Base-by-base conservation (phyloP, 2,113 vertebrate genomes). In the Python bivittatus region DNA sequence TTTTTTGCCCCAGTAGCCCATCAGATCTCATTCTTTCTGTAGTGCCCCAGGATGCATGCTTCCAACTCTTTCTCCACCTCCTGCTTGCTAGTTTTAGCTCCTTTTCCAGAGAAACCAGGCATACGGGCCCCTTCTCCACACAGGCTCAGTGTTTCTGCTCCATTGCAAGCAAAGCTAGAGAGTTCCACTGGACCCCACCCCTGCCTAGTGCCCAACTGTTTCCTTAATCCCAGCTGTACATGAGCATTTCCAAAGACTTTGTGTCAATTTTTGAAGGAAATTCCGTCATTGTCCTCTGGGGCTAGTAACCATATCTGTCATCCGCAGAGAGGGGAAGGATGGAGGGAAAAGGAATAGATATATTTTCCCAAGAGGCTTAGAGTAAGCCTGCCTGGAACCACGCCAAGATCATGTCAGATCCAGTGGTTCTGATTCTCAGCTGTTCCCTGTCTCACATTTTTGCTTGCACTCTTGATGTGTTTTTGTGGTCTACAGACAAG, bases 341-440 rank as follows among this genome's bases (percentile, higher is more conserved):
- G 44, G 87, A 92, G n/a, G 88, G 91, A 17, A 54, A 89, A 89
- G 72, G 91, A 92, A 89, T 64, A 89, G 91, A 92, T 92, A 92
- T 84, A 38, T 84, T 89, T 58, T 84, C 88, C 91, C 88, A 54
- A 61, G 58, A 84, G 91, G n/a, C 44, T 53, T 3, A 27, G 72
- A 61, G 25, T 92, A 23, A 92, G 33, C 44, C 29, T 11, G 12
- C 42, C n/a, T 92, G 87, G 87, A 3, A 27, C n/a, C 13, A 1
- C 17, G 87, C 91, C 91, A 92, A 44, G 56, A 58, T 44, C 22
- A 17, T n/a, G 85, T 88, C 60, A 89, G 42, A 61, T 57, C 52
- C 44, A 13, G 44, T n/a, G 6, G 44, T 84, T 25, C 42, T 4
- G 72, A 48, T 25, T 52, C 23, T 56, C 91, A 85, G 87, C 88